phyloP scores from a whole-genome alignment of 2,888 invertebrate genomes.

The Archips xylosteana region DNA sequence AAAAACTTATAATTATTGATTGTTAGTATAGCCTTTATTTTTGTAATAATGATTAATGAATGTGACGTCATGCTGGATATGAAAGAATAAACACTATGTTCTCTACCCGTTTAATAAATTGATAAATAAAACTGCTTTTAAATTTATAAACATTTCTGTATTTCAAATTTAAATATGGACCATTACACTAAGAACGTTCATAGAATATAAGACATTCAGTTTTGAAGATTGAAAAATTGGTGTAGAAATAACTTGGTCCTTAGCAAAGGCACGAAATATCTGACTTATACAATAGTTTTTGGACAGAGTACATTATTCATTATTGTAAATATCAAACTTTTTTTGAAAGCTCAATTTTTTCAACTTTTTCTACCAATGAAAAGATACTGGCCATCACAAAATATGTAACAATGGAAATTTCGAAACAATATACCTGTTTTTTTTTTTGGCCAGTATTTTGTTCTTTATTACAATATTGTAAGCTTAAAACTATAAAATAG shows the following conservation, averaged over 20 bases:
- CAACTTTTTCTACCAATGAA: background rate
- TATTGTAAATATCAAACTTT: slow-evolving; percentile 15
- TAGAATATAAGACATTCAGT: slow-evolving; percentile 24
- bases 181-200: slow-evolving; percentile 23
- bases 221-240: slow-evolving; percentile 12
- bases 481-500: slow-evolving; percentile 48
- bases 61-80: background rate
- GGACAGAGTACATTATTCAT: background rate
- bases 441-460: slow-evolving; percentile 24
- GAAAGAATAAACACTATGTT: background rate
- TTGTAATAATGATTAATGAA: background rate
- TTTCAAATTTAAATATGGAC: slow-evolving; percentile 28
- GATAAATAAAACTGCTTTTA: slow-evolving; percentile 29
- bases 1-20: too few species aligned
- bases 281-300: slow-evolving; percentile 48
- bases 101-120: background rate
- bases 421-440: background rate
- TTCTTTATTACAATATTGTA: slow-evolving; percentile 23
- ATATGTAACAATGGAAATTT: background rate
- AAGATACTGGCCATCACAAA: slow-evolving; percentile 4
- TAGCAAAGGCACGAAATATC: slow-evolving; percentile 51
- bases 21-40: background rate
- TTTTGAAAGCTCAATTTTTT: slow-evolving; percentile 40
- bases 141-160: slow-evolving; percentile 28
- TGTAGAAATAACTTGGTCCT: slow-evolving; percentile 22